Conservation (phyloP, 2,113 vertebrate genomes). For the Gambusia holbrooki region DNA sequence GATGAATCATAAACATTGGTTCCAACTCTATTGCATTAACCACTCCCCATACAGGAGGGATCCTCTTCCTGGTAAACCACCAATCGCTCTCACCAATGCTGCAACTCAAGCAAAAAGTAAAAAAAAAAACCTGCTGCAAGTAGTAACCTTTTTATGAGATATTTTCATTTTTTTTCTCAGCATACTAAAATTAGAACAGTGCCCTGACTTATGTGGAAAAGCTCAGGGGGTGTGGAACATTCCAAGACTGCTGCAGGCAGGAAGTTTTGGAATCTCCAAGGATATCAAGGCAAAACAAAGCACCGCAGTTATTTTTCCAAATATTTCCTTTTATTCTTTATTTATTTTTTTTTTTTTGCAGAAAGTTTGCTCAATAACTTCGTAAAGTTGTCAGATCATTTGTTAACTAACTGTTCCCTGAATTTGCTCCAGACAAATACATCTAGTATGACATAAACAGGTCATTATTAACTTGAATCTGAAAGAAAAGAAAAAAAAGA, state of each 20-base stretch:
- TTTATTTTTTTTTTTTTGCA: slow-evolving; percentile 25
- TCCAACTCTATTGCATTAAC: background rate
- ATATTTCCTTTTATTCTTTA: slow-evolving; percentile 57
- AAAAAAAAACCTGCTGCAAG: slow-evolving; percentile 16
- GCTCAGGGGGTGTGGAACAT: slow-evolving; percentile 70
- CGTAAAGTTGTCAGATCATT: slow-evolving; percentile 39
- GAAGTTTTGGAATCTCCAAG: slow-evolving; percentile 83
- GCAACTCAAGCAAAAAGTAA: background rate
- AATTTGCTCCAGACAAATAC: slow-evolving; percentile 20
- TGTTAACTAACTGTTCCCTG: slow-evolving; percentile 34
- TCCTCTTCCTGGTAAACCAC: background rate
- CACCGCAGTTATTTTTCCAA: slow-evolving; percentile 68
- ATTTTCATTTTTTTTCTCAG: slow-evolving; percentile 48
- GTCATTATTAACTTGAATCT: background rate
- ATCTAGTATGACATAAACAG: background rate
- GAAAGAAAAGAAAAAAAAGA: background rate
- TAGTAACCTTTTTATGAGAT: slow-evolving; percentile 23
- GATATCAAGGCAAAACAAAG: slow-evolving; percentile 80
- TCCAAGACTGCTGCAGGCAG: slow-evolving; percentile 75
- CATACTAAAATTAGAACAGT: slow-evolving; percentile 67
- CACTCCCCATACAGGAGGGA: background rate
- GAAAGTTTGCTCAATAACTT: slow-evolving; percentile 47
- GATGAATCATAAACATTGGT: background rate
- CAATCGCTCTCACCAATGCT: background rate
- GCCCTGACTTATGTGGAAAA: slow-evolving; percentile 79